Evolutionary conservation across 2,113 vertebrate genomes (phyloP), one percentile per base, ranked within the genome.

Genomic region (Clinocottus analis): DNA sequence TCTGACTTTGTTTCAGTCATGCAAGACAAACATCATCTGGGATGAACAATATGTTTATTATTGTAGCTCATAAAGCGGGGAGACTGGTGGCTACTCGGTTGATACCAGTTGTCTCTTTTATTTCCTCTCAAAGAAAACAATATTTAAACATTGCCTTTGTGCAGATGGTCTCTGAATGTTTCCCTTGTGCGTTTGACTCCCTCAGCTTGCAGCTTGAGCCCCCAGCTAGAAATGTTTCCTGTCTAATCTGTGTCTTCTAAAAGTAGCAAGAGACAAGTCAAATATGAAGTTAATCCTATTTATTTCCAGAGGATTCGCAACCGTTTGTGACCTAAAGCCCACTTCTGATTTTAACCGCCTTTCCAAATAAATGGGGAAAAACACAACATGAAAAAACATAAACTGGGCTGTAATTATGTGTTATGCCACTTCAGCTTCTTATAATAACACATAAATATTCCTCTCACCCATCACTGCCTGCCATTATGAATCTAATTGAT

Each of bases 211-310:
- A 31, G 39, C 43, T 17, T 29, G 23, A 27, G 29, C 23, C 60
- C 3, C 11, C 63, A 76, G 37, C 7, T 31, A 13, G 3, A 27
- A 65, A 23, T n/a, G 12, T 69, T 69, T 61, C 43, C 33, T 5
- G 31, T 53, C 59, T 63, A 79, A 63, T 55, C 47, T 31, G 37
- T 56, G 23, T 33, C 47, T 41, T 43, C 47, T 41, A 14, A 75
- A 72, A 74, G 58, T 53, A 53, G 31, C 31, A 21, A 63, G 21
- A 56, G 47, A 25, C 3, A 1, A 27, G 68, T 71, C 11, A 43
- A 29, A 72, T 59, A 72, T 59, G 25, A 45, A 23, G 51, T 19
- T 75, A 66, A 47, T 75, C 62, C 37, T 7, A 16, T 58, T 49
- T 68, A n/a, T n/a, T n/a, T n/a, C n/a, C n/a, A n/a, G n/a, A n/a